Base-by-base conservation (phyloP, 2,888 invertebrate genomes). In the Brassicogethes aeneus region DNA sequence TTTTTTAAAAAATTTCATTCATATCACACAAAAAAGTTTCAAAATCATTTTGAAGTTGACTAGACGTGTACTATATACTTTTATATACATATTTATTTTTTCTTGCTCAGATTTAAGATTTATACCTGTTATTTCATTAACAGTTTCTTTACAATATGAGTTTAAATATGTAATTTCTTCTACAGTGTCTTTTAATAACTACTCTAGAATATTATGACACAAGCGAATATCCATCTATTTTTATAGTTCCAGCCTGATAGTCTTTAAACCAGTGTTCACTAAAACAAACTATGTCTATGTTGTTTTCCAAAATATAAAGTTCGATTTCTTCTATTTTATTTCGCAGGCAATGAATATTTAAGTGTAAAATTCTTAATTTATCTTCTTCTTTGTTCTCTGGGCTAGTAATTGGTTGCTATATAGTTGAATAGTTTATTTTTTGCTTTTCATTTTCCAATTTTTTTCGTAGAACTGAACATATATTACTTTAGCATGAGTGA, bases 11-110 rank as follows among this genome's bases (percentile, higher is more conserved):
- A n/a, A n/a, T n/a, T n/a, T n/a, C n/a, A n/a, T n/a, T n/a, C n/a
- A 23, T 23, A 23, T 23, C 23, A 23, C 7, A 23, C 23, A 23
- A 7, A 10, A 23, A 23, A 23, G 10, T 23, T 23, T 23, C n/a
- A n/a, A n/a, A n/a, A n/a, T n/a, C n/a, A n/a, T 23, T 23, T 23
- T 23, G 23, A 23, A 23, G 23, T 23, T 23, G 23, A 23, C 23
- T 23, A 23, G 23, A 23, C 23, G n/a, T n/a, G n/a, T n/a, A n/a
- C 23, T 23, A 23, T 23, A 23, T 5, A 23, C 23, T 23, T 5
- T 7, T 23, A 23, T n/a, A n/a, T n/a, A 23, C 5, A 23, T 23
- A 23, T 23, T 23, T 23, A 23, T 23, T 23, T 23, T 23, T 23
- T 23, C 23, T 7, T 23, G 23, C 10, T 23, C 10, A 10, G 23